Evolutionary conservation across 2,113 vertebrate species (phyloP), one percentile per base, ranked within the genome.

Genomic region (Plecotus auritus): DNA sequence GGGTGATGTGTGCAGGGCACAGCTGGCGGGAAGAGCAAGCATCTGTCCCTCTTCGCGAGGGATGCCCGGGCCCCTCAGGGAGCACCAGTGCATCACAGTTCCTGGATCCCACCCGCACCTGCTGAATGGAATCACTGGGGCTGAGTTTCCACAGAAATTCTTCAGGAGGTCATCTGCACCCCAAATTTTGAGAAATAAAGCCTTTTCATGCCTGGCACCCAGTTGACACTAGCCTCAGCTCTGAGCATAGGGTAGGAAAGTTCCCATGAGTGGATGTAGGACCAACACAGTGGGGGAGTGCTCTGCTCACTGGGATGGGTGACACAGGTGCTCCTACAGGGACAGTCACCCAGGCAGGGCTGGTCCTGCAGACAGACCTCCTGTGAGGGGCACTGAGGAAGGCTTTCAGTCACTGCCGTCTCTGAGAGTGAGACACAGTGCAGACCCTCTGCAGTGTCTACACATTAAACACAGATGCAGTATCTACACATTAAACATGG

Each of bases 271-370:
- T 0, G 5, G 28, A 51, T 28, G 0, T 8, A 8, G 3, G 4
- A 22, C 54, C 56, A 6, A 0, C 1, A 11, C 40, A 23, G 35
- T 7, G 2, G 81, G 26, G 9, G 20, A 5, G 13, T 9, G 20
- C 7, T 9, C 9, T 17, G 12, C 17, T 51, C n/a, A 14, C n/a
- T 9, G 9, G 2, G 2, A 9, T 2, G 0, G 0, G 0, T 69
- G 14, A 26, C 4, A 11, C 61, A 6, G 13, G 7, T 8, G 11
- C 14, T 20, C 37, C n/a, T 6, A 1, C 9, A 13, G 35, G 42
- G 37, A 61, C 47, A 4, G 0, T 2, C 0, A 16, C 0, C 22
- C 23, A 12, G 0, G 0, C 7, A 0, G 1, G 0, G 4, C 4
- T 37, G 11, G 23, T 49, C 4, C 20, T 28, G 23, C 11, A 14